Conservation (phyloP, 1,140 invertebrate species). For the Chironomus tepperi region DNA sequence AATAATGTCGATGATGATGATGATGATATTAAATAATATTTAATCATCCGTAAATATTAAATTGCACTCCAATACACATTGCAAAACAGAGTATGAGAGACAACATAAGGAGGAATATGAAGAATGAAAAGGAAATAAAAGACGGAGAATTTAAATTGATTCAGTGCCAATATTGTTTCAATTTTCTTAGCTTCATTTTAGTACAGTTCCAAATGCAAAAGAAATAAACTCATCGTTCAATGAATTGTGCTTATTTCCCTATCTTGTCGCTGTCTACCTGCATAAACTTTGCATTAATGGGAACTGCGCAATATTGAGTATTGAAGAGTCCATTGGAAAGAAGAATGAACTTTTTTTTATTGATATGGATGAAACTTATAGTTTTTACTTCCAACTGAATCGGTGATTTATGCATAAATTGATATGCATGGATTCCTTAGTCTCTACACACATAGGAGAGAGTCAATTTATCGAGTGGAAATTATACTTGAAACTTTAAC, state of each 20-base stretch:
- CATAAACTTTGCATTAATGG: not conserved
- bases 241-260: not conserved
- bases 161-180: not conserved
- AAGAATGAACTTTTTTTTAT: not conserved
- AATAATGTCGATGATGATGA: not conserved
- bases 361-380: no score
- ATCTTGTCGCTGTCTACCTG: not conserved
- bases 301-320: not conserved
- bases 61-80: not conserved
- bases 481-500: no score
- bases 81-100: not conserved
- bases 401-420: no score
- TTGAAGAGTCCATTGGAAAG: not conserved
- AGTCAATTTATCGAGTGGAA: no score
- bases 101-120: not conserved
- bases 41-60: slow-evolving; percentile 14
- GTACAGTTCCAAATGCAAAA: not conserved
- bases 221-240: not conserved
- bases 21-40: slow-evolving; percentile 4
- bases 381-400: no score
- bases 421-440: no score
- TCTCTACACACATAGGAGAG: no score
- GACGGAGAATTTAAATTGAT: not conserved
- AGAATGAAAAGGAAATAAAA: not conserved
- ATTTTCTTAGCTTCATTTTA: not conserved